These are phyloP conservation scores for Trisateles emortualis DNA, from an alignment of 2,888 invertebrate species.

Conservation along the genomic window DNA sequence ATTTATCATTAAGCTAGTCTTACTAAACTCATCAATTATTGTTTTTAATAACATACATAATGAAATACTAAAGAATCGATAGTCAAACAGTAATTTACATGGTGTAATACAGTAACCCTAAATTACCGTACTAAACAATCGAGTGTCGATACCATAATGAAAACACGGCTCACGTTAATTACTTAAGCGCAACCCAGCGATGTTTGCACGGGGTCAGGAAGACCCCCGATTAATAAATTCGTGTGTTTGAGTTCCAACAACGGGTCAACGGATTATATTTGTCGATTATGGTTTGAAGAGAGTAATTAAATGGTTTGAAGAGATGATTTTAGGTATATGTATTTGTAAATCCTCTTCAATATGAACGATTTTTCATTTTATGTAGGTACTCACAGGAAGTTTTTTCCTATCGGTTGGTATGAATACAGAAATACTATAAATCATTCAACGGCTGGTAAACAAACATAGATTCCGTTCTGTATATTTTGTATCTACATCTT, in stretches of 20 bases:
- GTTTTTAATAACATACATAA: too few species aligned
- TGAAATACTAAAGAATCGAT: not conserved
- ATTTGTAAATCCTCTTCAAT: constrained; percentile 3
- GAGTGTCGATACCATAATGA: constrained; percentile 66
- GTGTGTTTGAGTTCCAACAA: constrained; percentile 72
- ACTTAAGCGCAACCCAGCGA: constrained; percentile 68
- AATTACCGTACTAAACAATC: constrained; percentile 55
- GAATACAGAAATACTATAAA: constrained; percentile 1
- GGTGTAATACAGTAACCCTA: constrained; percentile 16
- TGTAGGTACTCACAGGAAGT: too few species aligned
- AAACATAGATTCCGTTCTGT: not conserved
- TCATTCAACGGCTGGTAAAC: constrained; percentile 1
- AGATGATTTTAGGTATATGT: constrained; percentile 27
- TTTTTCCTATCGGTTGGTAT: not conserved
- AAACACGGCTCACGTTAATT: constrained; percentile 76
- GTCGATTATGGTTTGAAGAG: constrained; percentile 53
- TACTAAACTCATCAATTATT: too few species aligned
- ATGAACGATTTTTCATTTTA: too few species aligned
- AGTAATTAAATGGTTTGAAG: constrained; percentile 52
- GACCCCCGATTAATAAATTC: constrained; percentile 74
- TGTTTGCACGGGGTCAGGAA: constrained; percentile 68
- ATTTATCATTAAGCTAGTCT: too few species aligned
- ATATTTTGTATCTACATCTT: constrained; percentile 1
- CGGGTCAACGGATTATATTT: constrained; percentile 59
- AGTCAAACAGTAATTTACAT: not conserved